Evolutionary conservation across 1,140 invertebrate species (phyloP).

Genomic region (Eurosta solidaginis): DNA sequence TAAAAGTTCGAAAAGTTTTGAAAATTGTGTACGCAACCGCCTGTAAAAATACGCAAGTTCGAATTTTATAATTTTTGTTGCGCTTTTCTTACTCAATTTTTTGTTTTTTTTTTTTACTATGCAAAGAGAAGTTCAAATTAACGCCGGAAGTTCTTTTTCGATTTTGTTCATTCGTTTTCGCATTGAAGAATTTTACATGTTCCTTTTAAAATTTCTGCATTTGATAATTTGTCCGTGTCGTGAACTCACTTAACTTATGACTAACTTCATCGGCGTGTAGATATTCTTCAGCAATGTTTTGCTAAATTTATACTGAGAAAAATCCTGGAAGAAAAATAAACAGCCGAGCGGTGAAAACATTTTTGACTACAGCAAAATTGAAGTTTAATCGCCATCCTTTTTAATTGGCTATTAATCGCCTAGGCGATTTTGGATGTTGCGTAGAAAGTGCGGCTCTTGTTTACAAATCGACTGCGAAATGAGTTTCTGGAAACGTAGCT

Average conservation of each 20-base stretch:
- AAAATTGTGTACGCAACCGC: not conserved
- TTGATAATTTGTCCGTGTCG: not conserved
- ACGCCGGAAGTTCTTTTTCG: conserved; percentile 17
- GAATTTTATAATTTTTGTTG: not conserved
- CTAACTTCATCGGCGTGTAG: not conserved
- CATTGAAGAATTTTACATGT: not conserved
- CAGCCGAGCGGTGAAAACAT: no score
- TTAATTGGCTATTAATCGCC: no score
- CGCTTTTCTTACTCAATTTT: not conserved
- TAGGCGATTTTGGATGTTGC: no score
- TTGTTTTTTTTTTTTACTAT: not conserved
- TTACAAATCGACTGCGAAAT: no score
- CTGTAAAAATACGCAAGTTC: conserved; percentile 21
- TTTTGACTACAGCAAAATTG: no score
- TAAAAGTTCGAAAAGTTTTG: not conserved
- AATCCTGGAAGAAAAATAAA: no score
- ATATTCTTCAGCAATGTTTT: no score
- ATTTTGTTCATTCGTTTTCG: not conserved
- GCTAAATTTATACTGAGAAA: not conserved
- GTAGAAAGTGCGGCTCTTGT: no score
- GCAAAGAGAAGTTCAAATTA: conserved; percentile 18
- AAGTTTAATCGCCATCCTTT: no score
- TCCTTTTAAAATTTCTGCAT: not conserved
- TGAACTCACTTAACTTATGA: not conserved
- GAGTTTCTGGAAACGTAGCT: no score